Evolutionary conservation across 2,888 invertebrate genomes (phyloP), one percentile per base, ranked within the genome.

Genomic region (Ditylenchus weischeri): DNA sequence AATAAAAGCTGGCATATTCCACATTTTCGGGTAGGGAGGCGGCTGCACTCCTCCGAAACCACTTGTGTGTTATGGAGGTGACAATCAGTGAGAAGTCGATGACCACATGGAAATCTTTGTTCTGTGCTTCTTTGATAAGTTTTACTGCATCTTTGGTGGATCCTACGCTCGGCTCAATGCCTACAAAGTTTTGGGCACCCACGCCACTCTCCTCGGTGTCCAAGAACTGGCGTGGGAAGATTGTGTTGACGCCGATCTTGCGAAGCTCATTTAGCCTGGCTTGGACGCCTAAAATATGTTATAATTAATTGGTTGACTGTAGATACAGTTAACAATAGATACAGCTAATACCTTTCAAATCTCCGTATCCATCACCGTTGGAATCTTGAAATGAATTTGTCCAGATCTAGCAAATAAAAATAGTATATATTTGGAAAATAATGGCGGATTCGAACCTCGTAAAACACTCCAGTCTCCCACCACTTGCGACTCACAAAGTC

Each of bases 381-480:
- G 88, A 89, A 83, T 94, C 93, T 83, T 88, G 89, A 84, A 91
- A 93, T 0, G 92, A 91, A 66, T 90, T 86, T 0, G 91, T 90
- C 84, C 91, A 91, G 65, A 92, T 89, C 85, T 93, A 91, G 85
- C 70, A 50, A 65, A 23, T 6, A 11, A 29, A 29, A 29, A 29
- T 29, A 5, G 29, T 29, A 29, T 29, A 5, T 29, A 4, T 29
- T 29, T 29, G 3, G n/a, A 29, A 21, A n/a, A 57, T 57, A 51
- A 36, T 50, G 23, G 23, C 35, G 13, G 0, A 29, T 36, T 64
- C 68, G 21, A 36, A 76, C 78, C 62, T 79, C 76, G 66, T 81
- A 81, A 47, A 79, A 75, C 18, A 81, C 71, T 7, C 78, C 68
- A 7, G 75, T 73, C 66, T 78, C 76, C 78, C 79, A 81, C 81